Conservation (phyloP, 2,888 invertebrate species). For the Carcina quercana region DNA sequence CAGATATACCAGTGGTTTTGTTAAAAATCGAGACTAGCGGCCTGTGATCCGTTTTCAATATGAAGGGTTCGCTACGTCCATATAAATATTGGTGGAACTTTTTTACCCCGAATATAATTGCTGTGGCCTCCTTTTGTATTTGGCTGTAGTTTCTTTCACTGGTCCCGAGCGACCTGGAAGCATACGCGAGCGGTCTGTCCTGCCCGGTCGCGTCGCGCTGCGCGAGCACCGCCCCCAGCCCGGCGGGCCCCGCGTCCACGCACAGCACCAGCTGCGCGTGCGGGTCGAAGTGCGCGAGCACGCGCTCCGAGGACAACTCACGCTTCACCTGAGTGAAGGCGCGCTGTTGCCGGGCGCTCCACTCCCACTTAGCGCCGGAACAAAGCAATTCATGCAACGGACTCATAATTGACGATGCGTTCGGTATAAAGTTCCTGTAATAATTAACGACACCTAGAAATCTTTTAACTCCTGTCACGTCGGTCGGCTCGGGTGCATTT, state of each 20-base stretch:
- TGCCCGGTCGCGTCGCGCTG: slow-evolving; percentile 2
- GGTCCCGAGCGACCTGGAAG: slow-evolving; percentile 4
- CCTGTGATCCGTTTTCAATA: slow-evolving; percentile 9
- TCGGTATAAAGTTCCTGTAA: slow-evolving; percentile 22
- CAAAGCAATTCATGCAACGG: slow-evolving; percentile 16
- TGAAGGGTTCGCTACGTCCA: slow-evolving; percentile 6
- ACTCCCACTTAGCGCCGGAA: slow-evolving; percentile 9
- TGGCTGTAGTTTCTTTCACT: slow-evolving; percentile 9
- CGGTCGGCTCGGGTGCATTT: slow-evolving; percentile 15
- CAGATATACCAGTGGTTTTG: slow-evolving; percentile 5
- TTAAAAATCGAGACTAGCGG: slow-evolving; percentile 10
- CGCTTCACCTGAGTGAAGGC: slow-evolving; percentile 6
- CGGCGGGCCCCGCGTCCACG: slow-evolving; percentile 11
- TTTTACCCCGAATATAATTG: slow-evolving; percentile 10
- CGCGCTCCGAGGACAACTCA: slow-evolving; percentile 7
- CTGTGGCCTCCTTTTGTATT: slow-evolving; percentile 12
- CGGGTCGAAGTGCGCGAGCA: slow-evolving; percentile 12
- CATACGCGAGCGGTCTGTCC: slow-evolving; percentile 10
- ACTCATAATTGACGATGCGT: slow-evolving; percentile 15
- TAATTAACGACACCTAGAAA: slow-evolving; percentile 24
- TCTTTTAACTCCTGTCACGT: slow-evolving; percentile 16
- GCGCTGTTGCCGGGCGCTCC: slow-evolving; percentile 6
- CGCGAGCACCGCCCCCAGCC: slow-evolving; percentile 14
- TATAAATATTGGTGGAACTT: slow-evolving; percentile 4
- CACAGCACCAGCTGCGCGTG: slow-evolving; percentile 7